These are phyloP conservation scores for Heteractis magnifica DNA, from an alignment of 92 coral and sea anemone species.

Conservation along the genomic window DNA sequence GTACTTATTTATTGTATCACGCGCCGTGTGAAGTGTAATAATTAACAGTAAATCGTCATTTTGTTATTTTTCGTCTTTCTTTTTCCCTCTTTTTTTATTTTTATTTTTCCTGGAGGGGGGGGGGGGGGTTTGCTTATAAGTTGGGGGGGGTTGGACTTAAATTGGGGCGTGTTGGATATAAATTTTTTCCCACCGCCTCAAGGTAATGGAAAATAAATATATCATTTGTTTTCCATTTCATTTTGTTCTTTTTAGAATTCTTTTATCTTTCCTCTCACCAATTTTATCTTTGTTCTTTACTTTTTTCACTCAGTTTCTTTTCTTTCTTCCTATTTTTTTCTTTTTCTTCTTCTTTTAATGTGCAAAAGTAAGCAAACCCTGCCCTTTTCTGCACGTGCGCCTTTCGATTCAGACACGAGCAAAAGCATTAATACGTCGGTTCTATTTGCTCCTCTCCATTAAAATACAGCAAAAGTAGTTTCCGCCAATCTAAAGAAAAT, in stretches of 20 bases:
- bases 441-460: neutral
- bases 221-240: neutral
- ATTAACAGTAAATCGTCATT: neutral
- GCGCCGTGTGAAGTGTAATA: neutral
- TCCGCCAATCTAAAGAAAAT: constrained; percentile 6
- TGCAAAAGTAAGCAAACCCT: neutral
- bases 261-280: neutral
- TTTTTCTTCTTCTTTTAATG: neutral
- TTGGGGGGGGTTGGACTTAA: too few species aligned
- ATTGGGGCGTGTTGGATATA: too few species aligned
- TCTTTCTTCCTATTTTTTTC: neutral
- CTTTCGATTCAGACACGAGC: neutral
- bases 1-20: neutral
- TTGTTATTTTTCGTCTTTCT: too few species aligned
- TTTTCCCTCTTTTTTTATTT: neutral
- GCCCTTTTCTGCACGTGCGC: neutral
- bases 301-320: neutral
- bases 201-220: too few species aligned
- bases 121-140: too few species aligned
- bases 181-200: too few species aligned
- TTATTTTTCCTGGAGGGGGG: neutral
- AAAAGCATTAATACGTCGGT: neutral
- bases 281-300: neutral
- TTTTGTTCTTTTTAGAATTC: neutral
- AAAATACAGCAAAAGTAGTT: neutral